These are phyloP conservation scores for Heliconius hortense DNA, from an alignment of 2,888 invertebrate genomes.

Conservation along the genomic window DNA sequence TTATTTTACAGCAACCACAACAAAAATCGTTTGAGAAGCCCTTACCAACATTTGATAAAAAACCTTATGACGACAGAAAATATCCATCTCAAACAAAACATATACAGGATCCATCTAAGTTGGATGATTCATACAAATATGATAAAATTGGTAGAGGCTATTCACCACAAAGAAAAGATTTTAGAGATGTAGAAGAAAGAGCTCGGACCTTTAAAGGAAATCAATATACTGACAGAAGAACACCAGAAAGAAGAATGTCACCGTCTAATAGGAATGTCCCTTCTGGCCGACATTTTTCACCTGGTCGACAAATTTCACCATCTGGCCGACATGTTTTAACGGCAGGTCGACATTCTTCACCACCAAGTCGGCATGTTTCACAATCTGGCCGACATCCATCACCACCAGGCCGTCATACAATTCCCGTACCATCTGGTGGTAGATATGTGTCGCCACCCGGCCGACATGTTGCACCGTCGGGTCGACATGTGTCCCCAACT, in stretches of 20 bases:
- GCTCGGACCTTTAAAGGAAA: slow-evolving; percentile 43
- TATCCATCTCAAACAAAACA: slow-evolving; percentile 28
- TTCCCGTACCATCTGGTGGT: slow-evolving; percentile 34
- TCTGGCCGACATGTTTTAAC: slow-evolving; percentile 24
- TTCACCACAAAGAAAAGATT: slow-evolving; percentile 32
- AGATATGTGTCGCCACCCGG: slow-evolving; percentile 46
- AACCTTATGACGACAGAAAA: slow-evolving; percentile 38
- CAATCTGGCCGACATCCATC: slow-evolving; percentile 42
- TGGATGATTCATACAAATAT: slow-evolving; percentile 24
- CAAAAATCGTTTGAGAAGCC: slow-evolving; percentile 39
- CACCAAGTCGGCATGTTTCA: slow-evolving; percentile 38
- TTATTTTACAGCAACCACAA: slow-evolving; percentile 28
- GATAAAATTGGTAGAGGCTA: slow-evolving; percentile 26
- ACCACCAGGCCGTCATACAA: slow-evolving; percentile 8
- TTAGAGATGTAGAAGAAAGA: slow-evolving; percentile 37
- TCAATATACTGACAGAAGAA: slow-evolving; percentile 39
- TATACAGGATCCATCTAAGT: slow-evolving; percentile 30
- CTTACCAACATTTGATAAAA: slow-evolving; percentile 31
- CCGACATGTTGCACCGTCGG: slow-evolving; percentile 41
- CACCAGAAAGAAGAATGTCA: slow-evolving; percentile 44
- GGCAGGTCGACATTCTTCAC: slow-evolving; percentile 42
- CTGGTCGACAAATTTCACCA: slow-evolving; percentile 39
- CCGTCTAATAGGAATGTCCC: slow-evolving; percentile 44
- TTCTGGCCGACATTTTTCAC: slow-evolving; percentile 34
- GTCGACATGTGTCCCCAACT: slow-evolving; percentile 33